Conservation (phyloP, 2,797 vertebrate genomes). For the Apodemus agrarius region DNA sequence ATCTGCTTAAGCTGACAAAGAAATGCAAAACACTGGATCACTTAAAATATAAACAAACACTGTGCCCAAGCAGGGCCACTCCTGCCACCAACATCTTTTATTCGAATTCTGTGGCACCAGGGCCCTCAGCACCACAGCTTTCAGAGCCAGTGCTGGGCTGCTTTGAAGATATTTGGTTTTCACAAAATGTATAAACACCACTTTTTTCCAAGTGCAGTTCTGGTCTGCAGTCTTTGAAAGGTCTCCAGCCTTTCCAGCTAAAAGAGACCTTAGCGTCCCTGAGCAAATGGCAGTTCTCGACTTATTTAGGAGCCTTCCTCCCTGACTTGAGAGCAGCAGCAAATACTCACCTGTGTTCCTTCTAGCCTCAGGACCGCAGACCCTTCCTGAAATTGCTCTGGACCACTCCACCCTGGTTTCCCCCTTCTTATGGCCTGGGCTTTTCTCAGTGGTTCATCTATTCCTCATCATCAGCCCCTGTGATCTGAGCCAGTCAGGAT, state of each 20-base stretch:
- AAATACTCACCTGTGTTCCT: background rate
- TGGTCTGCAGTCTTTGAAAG: slow-evolving; percentile 14
- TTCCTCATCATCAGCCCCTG: background rate
- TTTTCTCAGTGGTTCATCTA: background rate
- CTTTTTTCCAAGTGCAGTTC: slow-evolving; percentile 32
- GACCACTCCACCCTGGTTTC: background rate
- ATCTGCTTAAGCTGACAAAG: slow-evolving; percentile 17
- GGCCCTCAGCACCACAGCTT: background rate
- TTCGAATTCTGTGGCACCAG: background rate
- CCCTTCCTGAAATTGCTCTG: background rate
- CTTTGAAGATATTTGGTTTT: slow-evolving; percentile 1
- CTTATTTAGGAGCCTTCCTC: background rate
- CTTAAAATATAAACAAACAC: slow-evolving; percentile 21
- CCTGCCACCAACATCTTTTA: background rate
- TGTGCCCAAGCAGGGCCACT: background rate
- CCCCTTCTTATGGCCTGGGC: background rate
- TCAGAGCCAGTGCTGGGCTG: background rate
- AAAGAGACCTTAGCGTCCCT: slow-evolving; percentile 49
- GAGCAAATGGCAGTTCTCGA: slow-evolving; percentile 34
- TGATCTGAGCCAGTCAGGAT: background rate
- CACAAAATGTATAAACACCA: background rate
- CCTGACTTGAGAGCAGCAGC: background rate
- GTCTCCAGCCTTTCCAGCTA: background rate
- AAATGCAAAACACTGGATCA: background rate
- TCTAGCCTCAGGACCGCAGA: background rate